Base-by-base conservation (phyloP, 2,888 invertebrate species). In the Flexamia atlantica region DNA sequence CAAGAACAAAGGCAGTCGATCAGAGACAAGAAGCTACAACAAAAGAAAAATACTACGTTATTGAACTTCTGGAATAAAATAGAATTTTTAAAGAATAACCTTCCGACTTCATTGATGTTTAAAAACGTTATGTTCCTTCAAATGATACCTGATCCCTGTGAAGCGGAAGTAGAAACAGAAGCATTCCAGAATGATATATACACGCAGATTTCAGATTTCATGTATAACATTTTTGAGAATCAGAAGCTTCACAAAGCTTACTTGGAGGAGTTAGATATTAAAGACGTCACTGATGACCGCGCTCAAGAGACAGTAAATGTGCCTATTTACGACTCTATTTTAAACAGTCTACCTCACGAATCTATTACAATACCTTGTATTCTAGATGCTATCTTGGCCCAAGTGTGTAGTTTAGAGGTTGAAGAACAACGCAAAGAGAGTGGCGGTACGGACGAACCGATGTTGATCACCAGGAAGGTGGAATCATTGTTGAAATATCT, bases 181-280 rank as follows among this genome's bases (percentile, higher is more conserved):
- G 42, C 30, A 14, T 42, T 72, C 64, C 30, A 53, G 53, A 25
- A 30, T 32, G 50, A 70, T 1, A 46, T 93, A 84, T 93, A 93
- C 87, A 91, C 92, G 84, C 91, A 91, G 85, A 85, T 92, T 36
- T 92, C 92, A 86, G 91, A 88, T 85, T 89, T 92, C 4, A 89
- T 92, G 88, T 92, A 92, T 85, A 92, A 93, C 87, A 88, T 92
- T 60, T 91, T 92, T 87, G 92, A 93, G 86, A 89, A 92, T 72
- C 89, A 90, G 7, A 88, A 91, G 84, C 92, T 92, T 86, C 92
- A 92, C 87, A 60, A 74, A 3, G 89, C 91, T 86, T 93, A 91
- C 87, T 88, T 92, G 84, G 88, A 90, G 14, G 91, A 91, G 86
- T 91, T 92, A 90, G 89, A 90, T 88, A 88, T 92, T 4, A 25